phyloP scores from a whole-genome alignment of 2,797 vertebrate genomes.

The Eurystomus glaucurus region DNA sequence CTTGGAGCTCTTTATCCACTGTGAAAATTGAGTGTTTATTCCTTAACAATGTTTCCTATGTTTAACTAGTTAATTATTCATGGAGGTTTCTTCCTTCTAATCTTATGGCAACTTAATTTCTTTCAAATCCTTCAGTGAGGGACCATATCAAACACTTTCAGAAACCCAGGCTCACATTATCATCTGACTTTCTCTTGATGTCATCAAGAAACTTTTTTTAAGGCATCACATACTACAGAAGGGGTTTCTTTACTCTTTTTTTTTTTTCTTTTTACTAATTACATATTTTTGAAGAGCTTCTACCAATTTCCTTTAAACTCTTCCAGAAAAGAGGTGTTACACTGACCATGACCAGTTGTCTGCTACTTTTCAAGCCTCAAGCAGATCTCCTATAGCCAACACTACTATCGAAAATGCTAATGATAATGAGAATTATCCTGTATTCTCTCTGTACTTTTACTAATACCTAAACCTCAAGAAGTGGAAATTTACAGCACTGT shows the following conservation, averaged over 20 bases:
- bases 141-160: background rate
- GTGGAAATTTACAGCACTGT: background rate
- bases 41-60: background rate
- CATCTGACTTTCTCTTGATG: background rate
- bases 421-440: background rate
- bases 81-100: background rate
- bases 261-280: background rate
- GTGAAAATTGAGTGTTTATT: background rate
- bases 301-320: background rate
- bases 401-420: background rate
- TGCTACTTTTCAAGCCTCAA: background rate
- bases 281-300: background rate
- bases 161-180: background rate
- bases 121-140: background rate
- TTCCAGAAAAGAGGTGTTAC: background rate
- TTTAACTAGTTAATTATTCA: constrained; percentile 20
- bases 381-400: background rate
- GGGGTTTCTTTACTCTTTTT: background rate
- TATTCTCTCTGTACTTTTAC: background rate
- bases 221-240: background rate
- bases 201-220: background rate
- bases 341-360: background rate
- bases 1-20: background rate
- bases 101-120: background rate
- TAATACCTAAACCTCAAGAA: background rate